phyloP scores from a whole-genome alignment of 2,797 vertebrate species.

The Myotis daubentonii region DNA sequence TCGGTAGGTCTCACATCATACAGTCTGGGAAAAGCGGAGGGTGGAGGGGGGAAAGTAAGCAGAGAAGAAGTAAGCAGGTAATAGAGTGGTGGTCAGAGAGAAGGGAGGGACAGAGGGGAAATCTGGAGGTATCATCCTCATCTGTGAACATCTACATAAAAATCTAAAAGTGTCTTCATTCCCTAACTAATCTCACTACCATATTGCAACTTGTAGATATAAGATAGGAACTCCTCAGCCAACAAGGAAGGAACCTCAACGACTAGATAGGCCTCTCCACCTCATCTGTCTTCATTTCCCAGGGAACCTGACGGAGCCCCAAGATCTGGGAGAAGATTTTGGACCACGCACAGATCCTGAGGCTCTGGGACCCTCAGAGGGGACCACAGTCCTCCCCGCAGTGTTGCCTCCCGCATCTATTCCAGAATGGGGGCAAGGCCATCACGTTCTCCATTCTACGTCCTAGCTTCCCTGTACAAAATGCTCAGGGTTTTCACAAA shows the following conservation, averaged over 20 bases:
- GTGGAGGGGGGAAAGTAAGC: background rate
- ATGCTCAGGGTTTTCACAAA: background rate
- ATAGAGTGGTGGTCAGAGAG: background rate
- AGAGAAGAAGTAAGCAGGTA: background rate
- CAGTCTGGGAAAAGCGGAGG: too few relatives aligned
- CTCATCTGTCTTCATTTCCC: background rate
- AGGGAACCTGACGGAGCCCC: background rate
- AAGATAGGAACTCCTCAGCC: background rate
- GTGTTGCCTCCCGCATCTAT: accelerated
- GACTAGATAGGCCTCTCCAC: background rate
- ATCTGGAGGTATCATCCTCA: background rate
- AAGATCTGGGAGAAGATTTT: background rate
- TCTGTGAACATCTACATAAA: background rate
- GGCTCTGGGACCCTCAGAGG: background rate
- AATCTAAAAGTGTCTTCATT: background rate
- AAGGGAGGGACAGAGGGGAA: background rate
- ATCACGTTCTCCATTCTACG: background rate
- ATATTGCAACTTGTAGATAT: background rate
- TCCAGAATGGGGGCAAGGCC: background rate
- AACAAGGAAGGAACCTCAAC: background rate
- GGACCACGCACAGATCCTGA: background rate
- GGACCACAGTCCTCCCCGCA: background rate
- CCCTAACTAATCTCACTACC: background rate
- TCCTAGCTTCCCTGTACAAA: background rate
- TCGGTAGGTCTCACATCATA: background rate